Conservation (phyloP, 2,113 vertebrate species). For the Pheucticus melanocephalus region DNA sequence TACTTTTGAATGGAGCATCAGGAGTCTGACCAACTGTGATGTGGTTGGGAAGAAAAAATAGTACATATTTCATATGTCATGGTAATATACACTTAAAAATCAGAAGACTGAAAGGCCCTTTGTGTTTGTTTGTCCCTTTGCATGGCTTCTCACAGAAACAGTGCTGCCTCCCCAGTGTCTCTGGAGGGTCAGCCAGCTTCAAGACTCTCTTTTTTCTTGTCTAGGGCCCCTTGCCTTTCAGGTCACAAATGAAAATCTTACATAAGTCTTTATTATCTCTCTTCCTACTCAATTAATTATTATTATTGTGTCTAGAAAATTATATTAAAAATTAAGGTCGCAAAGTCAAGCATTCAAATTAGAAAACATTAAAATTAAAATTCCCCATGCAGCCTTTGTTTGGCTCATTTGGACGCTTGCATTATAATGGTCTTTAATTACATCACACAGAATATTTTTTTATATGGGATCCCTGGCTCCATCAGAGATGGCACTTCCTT, state of each 20-base stretch:
- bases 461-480: neutral
- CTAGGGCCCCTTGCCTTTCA: neutral
- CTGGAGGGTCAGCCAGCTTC: neutral
- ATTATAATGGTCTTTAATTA: constrained; percentile 10
- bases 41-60: neutral
- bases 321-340: neutral
- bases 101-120: neutral
- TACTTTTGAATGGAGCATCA: neutral
- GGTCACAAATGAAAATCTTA: neutral
- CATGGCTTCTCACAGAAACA: neutral
- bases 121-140: neutral
- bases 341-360: constrained; percentile 6
- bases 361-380: constrained; percentile 12
- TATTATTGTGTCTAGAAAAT: neutral
- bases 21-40: neutral
- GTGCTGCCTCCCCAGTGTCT: neutral
- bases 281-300: neutral
- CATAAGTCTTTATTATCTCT: neutral
- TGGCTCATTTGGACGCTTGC: neutral
- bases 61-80: neutral
- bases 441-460: neutral
- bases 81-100: neutral
- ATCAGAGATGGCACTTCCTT: neutral
- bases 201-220: neutral
- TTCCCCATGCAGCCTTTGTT: neutral